Base-by-base conservation (phyloP, 2,113 vertebrate species). In the Oreocharis arfaki region DNA sequence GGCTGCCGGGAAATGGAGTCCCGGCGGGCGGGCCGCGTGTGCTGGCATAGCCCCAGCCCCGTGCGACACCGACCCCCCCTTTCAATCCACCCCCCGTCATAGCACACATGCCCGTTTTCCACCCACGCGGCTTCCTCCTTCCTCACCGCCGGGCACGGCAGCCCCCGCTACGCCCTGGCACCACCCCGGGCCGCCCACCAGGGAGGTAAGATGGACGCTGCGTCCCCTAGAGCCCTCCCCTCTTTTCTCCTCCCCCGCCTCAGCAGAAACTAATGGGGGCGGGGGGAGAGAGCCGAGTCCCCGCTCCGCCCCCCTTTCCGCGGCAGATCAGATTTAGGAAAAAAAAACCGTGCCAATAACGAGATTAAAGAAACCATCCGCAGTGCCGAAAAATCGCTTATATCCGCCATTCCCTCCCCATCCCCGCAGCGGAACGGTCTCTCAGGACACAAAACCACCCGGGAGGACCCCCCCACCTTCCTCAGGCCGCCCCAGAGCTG, bases 281-380 rank as follows among this genome's bases (percentile, higher is more conserved):
- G 6, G 35, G 16, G 4, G 27, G 1, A 23, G 3, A 20, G 42
- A 50, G 17, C 13, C 0, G 11, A 42, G 4, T 3, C 0, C 1
- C 9, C 35, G 13, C 42, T 33, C 28, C 44, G 30, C 30, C 17
- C 44, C 79, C 26, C 37, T 53, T 42, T 13, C 24, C 41, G n/a
- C 65, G 7, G 35, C 10, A 26, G 1, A 35, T 1, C 6, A 0
- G 5, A 4, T 7, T 27, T 1, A 24, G 0, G 2, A 20, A 0
- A 6, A 5, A 33, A 21, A 7, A 46, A 19, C 18, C 1, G 2
- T 0, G 3, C 13, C 13, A 20, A 32, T 0, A 1, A 2, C 7
- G 0, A 1, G 4, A 8, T 2, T 3, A 10, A n/a, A n/a, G 23
- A 23, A 39, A 11, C 2, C 0, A 7, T 21, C 10, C 5, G 7